phyloP scores from a whole-genome alignment of 1,140 invertebrate genomes.

The Heliconius himera region DNA sequence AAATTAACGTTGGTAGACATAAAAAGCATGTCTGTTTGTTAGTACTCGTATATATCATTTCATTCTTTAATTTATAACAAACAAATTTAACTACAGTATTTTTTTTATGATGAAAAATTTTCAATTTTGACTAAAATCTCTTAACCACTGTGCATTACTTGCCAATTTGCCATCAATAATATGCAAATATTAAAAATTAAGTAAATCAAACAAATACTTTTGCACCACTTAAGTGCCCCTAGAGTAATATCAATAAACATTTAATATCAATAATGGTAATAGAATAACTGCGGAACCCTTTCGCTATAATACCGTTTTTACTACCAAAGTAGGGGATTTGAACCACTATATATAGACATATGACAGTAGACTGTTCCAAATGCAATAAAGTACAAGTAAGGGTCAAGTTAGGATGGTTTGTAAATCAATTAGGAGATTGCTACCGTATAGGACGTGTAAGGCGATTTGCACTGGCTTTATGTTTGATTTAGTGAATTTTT shows the following conservation, averaged over 20 bases:
- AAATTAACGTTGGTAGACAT: too few species aligned
- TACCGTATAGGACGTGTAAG: conserved; percentile 32
- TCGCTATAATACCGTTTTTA: conserved; percentile 61
- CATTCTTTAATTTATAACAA: too few species aligned
- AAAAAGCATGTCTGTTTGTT: too few species aligned
- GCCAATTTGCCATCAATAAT: background rate
- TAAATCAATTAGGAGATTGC: conserved; percentile 73
- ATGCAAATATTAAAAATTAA: conserved; percentile 1
- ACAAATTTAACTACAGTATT: too few species aligned
- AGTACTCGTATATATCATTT: too few species aligned
- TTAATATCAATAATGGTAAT: conserved; percentile 70
- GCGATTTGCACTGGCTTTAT: conserved; percentile 30
- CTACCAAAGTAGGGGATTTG: conserved; percentile 44
- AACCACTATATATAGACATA: background rate
- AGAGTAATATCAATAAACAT: conserved; percentile 48
- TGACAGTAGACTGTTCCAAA: conserved; percentile 41
- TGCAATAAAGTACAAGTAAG: background rate
- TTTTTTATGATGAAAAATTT: too few species aligned
- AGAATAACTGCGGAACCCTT: conserved; percentile 73
- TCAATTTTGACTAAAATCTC: too few species aligned
- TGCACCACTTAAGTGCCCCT: conserved; percentile 16
- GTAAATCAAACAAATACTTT: conserved; percentile 13
- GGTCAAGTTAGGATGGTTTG: conserved; percentile 32
- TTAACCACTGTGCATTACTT: background rate
- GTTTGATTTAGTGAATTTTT: background rate